Conservation (phyloP, 1,140 invertebrate genomes). For the honey bee (Apis mellifera) region Amel_HAv3.1 CM009931.2:25918001-25918500, state of each 20-base stretch:
- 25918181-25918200: slow-evolving; percentile 5
- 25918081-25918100: slow-evolving; percentile 33
- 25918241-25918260: slow-evolving; percentile 11
- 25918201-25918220: slow-evolving; percentile 17
- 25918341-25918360: neutral
- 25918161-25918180: slow-evolving; percentile 47
- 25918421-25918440: slow-evolving; percentile 31
- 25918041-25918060: slow-evolving; percentile 76
- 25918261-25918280: neutral
- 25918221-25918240: slow-evolving; percentile 29
- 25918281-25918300: slow-evolving; percentile 42
- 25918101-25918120: slow-evolving; percentile 16
- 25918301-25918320: neutral
- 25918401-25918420: neutral
- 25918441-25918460: slow-evolving; percentile 78
- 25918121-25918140: slow-evolving; percentile 21
- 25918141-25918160: slow-evolving; percentile 43
- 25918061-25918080: slow-evolving; percentile 8
- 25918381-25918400: slow-evolving; percentile 14
- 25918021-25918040: slow-evolving; percentile 78
- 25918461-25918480: slow-evolving; percentile 80
- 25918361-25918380: slow-evolving; percentile 7
- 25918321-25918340: slow-evolving; percentile 1
- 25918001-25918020: slow-evolving; percentile 82
- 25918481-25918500: slow-evolving; percentile 83